Evolutionary conservation across 1,140 invertebrate genomes (phyloP), one percentile per base, ranked within the genome.

Genomic region (Lepidurus couesii): DNA sequence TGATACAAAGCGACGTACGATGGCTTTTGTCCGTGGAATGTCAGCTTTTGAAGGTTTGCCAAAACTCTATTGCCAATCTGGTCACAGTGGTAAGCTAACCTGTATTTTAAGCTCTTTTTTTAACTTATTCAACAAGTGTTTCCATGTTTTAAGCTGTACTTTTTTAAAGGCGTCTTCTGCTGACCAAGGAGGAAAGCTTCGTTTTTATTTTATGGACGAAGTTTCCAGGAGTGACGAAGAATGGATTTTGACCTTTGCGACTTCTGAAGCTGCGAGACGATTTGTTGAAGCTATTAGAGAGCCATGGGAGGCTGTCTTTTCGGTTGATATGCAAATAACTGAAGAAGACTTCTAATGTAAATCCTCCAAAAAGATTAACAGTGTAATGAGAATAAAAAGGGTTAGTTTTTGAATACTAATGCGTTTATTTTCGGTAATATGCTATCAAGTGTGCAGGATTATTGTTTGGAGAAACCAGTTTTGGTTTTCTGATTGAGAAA

Each of bases 401-500:
- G 45, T 26, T 53, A 77, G 26, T 44, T 53, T 77, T 26, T 7
- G 42, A 10, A 47, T 53, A 43, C 65, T 65, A 76, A n/a, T 34
- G 75, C 76, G 24, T 21, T 2, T 44, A 34, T 65, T 65, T 7
- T n/a, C 21, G 16, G 21, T 13, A 13, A 16, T 65, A 11, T 65
- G 16, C 16, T 65, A n/a, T 21, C 53, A 16, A 9, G n/a, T 7
- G 16, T 9, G 8, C 4, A 16, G 13, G 13, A 0, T 21, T 74
- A 44, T 34, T 79, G 16, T 44, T 44, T 75, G n/a, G 73, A 79
- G 73, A 44, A 79, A 8, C 43, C 42, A 9, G 78, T 45, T 26
- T 89, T 92, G 11, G 92, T 93, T 85, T 94, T 93, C 79, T 88
- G 87, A 84, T 95, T 95, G 7, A 95, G 86, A 82, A 87, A 92